phyloP scores from a whole-genome alignment of 2,113 vertebrate species.

The Australoheros scitulus region DNA sequence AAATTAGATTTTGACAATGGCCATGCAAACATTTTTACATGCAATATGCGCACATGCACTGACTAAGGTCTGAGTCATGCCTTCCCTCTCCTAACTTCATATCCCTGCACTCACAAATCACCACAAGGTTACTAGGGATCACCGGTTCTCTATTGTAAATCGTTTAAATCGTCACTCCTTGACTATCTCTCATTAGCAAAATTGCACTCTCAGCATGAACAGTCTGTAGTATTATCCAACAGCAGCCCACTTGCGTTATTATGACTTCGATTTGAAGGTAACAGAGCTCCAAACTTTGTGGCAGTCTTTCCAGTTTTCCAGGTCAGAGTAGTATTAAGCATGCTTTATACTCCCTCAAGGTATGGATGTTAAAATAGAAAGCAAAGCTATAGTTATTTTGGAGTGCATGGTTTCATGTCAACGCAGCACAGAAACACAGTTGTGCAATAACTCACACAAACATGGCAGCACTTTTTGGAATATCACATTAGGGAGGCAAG shows the following conservation, averaged over 20 bases:
- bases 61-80: background rate
- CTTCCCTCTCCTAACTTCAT: background rate
- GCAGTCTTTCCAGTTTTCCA: conserved; percentile 28
- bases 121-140: conserved; percentile 37
- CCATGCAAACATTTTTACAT: background rate
- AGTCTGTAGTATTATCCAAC: conserved; percentile 19
- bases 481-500: conserved; percentile 37
- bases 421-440: background rate
- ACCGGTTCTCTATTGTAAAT: conserved; percentile 33
- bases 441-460: background rate
- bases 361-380: conserved; percentile 19
- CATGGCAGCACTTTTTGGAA: conserved; percentile 41
- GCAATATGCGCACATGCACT: background rate
- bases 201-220: conserved; percentile 34
- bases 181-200: conserved; percentile 48
- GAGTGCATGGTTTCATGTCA: conserved; percentile 21
- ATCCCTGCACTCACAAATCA: conserved; percentile 18
- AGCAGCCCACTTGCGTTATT: conserved; percentile 4
- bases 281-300: background rate
- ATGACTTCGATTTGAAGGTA: conserved; percentile 26
- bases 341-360: background rate
- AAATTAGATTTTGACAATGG: background rate
- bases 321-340: conserved; percentile 21
- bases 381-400: conserved; percentile 21
- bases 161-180: conserved; percentile 17